Conservation (phyloP, 2,113 vertebrate genomes). For the Tragulus kanchil region DNA sequence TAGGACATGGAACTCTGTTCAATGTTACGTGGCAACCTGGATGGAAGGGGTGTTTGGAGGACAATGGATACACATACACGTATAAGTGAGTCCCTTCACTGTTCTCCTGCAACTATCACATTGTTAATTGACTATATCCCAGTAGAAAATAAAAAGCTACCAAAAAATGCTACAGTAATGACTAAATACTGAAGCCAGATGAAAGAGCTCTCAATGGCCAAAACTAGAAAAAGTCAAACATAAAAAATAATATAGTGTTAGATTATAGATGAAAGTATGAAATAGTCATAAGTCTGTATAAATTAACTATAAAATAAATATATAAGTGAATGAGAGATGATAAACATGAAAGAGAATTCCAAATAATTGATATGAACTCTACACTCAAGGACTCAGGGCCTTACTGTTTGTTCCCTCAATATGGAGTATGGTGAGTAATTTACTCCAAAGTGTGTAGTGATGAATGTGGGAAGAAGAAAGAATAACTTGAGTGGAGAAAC, state of each 20-base stretch:
- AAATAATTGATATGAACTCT: background rate
- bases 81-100: background rate
- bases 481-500: background rate
- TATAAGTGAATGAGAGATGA: background rate
- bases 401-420: background rate
- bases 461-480: background rate
- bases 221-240: background rate
- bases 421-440: background rate
- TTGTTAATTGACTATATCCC: background rate
- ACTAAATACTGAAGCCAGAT: background rate
- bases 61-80: background rate
- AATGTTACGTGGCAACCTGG: background rate
- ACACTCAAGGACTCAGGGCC: background rate
- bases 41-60: background rate
- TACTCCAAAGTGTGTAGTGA: background rate
- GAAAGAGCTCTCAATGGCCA: background rate
- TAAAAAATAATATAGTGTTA: background rate
- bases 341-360: background rate
- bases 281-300: background rate
- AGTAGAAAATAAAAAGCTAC: background rate
- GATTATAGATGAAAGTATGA: background rate
- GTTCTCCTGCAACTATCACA: background rate
- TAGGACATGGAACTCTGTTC: background rate
- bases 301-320: background rate
- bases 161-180: background rate